Evolutionary conservation across 2,797 vertebrate genomes (phyloP), one percentile per base, ranked within the genome.

Genomic region (Botia almorhae): DNA sequence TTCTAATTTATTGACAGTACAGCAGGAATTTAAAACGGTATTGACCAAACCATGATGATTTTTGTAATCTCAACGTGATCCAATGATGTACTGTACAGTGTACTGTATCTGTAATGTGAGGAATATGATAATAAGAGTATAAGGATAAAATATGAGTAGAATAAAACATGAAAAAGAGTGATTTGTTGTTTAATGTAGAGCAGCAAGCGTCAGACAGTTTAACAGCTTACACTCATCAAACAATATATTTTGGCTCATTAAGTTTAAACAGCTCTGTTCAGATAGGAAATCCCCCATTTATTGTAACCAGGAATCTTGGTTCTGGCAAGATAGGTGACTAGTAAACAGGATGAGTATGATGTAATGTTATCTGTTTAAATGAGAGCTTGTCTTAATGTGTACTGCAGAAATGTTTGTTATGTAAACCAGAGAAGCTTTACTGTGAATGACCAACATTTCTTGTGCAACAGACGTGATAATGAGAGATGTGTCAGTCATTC

Each of bases 341-440:
- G 36, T 69, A 60, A 69, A 69, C 75, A 76, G 65, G 50, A 77
- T 33, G 51, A 56, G 74, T 68, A 76, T 67, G 2, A 55, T 13
- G 19, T 39, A 39, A 39, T 39, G 36, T 39, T 39, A 39, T 39
- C 36, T 39, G 2, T 39, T 39, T 7, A 39, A 39, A 39, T 33
- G 2, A 33, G 5, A 33, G 33, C 0, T 39, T 39, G 36, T 39
- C 36, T 39, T 39, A 4, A 48, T 74, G 48, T 4, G 12, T 39
- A 21, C 8, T 10, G n/a, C 3, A 16, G 0, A 13, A 23, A 61
- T 58, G 12, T 33, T 53, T 4, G 17, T 33, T 36, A 36, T 36
- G 29, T 29, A 61, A 61, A 14, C 13, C 3, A 36, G 29, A 64
- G 7, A 8, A 64, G 16, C 26, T 26, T 7, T 5, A 60, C 2